phyloP scores from a whole-genome alignment of 1,140 invertebrate genomes.

The Anastrepha ludens region DNA sequence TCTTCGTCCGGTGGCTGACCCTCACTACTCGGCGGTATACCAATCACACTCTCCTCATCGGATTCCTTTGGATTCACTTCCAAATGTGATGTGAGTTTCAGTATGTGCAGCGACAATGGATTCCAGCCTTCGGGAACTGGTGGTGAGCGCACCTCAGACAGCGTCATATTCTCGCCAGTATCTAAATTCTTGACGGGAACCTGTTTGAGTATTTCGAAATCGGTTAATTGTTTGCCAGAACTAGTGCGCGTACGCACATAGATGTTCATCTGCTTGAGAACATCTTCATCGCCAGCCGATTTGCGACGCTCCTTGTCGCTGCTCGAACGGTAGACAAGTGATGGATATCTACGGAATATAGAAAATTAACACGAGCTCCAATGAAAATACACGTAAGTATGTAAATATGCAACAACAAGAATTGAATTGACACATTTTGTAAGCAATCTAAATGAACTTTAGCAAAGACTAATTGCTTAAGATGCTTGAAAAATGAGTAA shows the following conservation, averaged over 20 bases:
- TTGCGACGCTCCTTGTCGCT: constrained; percentile 80
- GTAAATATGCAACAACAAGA: constrained; percentile 53
- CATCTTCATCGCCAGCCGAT: constrained; percentile 84
- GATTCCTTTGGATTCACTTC: constrained; percentile 78
- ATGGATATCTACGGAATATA: constrained; percentile 64
- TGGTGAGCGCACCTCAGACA: constrained; percentile 72
- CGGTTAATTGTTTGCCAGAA: constrained; percentile 88
- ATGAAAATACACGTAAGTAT: background rate
- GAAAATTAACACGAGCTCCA: background rate
- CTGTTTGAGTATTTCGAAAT: constrained; percentile 94
- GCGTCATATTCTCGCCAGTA: constrained; percentile 80
- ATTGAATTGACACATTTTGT: background rate
- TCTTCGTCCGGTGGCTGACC: constrained; percentile 78
- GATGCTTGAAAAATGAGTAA: background rate
- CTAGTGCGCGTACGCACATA: constrained; percentile 88
- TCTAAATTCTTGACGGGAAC: constrained; percentile 95
- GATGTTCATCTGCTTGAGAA: constrained; percentile 82
- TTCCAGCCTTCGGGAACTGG: constrained; percentile 75
- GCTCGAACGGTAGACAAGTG: constrained; percentile 62
- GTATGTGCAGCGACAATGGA: constrained; percentile 95
- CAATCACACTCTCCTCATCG: constrained; percentile 89
- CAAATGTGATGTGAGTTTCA: constrained; percentile 80
- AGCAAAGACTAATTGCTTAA: constrained; percentile 23
- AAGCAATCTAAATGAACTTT: constrained; percentile 55
- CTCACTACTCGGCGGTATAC: constrained; percentile 80